Evolutionary conservation across 2,797 vertebrate species (phyloP).

Genomic region (Loris lydekkerianus): DNA sequence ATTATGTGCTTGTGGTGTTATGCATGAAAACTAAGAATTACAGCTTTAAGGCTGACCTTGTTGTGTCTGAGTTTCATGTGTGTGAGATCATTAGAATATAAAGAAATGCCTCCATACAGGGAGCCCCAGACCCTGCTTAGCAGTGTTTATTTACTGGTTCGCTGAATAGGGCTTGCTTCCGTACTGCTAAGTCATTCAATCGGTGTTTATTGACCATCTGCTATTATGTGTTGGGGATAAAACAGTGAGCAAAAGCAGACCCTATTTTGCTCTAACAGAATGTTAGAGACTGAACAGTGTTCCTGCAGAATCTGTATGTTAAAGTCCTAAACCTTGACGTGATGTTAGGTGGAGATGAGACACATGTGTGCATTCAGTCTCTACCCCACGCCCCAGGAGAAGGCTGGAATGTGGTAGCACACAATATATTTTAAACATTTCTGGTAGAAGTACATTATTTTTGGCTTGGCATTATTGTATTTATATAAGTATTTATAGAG

Average conservation of each 20-base stretch:
- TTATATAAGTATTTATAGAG: neutral
- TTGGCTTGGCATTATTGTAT: neutral
- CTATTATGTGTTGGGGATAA: neutral
- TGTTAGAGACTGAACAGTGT: neutral
- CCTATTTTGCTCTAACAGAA: neutral
- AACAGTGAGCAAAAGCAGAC: neutral
- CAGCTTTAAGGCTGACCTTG: neutral
- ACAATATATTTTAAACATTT: neutral
- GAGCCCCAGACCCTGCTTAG: accelerated
- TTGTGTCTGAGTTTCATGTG: neutral
- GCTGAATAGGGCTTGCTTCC: neutral
- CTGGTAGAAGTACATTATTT: neutral
- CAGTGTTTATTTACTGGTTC: neutral
- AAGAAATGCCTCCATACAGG: neutral
- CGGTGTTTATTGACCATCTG: neutral
- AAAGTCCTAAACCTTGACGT: neutral
- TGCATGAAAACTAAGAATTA: neutral
- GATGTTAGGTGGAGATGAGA: neutral
- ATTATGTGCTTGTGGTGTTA: neutral
- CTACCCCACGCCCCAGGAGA: no score
- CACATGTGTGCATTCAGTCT: neutral
- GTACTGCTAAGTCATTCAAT: neutral
- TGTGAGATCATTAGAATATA: neutral
- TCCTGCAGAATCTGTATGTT: neutral
- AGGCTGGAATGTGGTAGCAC: neutral